Base-by-base conservation (phyloP, 2,888 invertebrate genomes). In the Crematogaster levior region DNA sequence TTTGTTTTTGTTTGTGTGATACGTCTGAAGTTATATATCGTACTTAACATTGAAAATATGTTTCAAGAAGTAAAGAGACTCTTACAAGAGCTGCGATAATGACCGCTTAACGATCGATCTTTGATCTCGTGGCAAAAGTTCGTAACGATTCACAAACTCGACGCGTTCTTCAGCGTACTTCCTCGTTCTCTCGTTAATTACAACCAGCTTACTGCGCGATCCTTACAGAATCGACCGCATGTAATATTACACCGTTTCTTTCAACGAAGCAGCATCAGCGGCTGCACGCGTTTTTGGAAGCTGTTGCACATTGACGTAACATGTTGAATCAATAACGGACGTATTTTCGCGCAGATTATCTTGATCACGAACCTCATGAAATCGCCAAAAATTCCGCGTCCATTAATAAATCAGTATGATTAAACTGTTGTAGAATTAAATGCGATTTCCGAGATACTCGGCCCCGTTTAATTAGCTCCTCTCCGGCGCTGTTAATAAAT, bases 141-240 rank as follows among this genome's bases (percentile, higher is more conserved):
- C 37, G 21, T 40, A n/a, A 48, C 48, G 37, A 70, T 60, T 74
- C 60, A 73, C 74, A 80, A 80, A 58, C 82, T 84, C 83, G 80
- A 79, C 85, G 83, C 79, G 84, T 88, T 84, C 73, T 84, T 86
- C 82, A 70, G 81, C 80, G 87, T 85, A 90, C 87, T 90, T 90
- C 90, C 88, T 85, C 86, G 81, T 84, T 73, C 63, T 83, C 79
- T 72, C 74, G 85, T 87, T 91, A 90, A 91, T 91, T 91, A 85
- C 89, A 89, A 85, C 82, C 86, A 90, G 83, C 84, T 85, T 84
- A 84, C 72, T 63, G 73, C 86, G 84, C 65, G 51, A 4, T 12
- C 30, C 74, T 68, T 66, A 83, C 81, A 58, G 88, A 86, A 80
- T 73, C 58, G 37, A 18, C 81, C 84, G 84, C 53, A 40, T 61